Conservation (phyloP, 2,888 invertebrate genomes). For the Yponomeuta evonymella region DNA sequence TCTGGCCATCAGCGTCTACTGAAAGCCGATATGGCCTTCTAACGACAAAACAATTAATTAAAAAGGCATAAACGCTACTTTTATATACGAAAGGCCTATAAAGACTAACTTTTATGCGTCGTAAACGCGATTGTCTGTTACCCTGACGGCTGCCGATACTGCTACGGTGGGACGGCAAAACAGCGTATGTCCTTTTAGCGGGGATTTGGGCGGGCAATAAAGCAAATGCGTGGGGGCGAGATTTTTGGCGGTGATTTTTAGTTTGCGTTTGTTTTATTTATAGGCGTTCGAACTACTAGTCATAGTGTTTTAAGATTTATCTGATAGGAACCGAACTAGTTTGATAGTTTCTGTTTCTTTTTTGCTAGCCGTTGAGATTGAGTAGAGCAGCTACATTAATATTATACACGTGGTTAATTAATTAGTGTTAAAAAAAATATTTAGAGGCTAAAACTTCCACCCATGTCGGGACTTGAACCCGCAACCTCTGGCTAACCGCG, state of each 20-base stretch:
- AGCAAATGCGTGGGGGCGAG: conserved; percentile 31
- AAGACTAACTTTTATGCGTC: conserved; percentile 76
- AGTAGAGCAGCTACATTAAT: no score
- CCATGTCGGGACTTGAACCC: no score
- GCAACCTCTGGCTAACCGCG: no score
- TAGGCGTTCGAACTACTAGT: no score
- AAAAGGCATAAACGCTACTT: conserved; percentile 74
- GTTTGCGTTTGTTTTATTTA: conserved; percentile 4
- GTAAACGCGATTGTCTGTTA: conserved; percentile 74
- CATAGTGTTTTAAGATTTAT: no score
- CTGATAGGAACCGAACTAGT: no score
- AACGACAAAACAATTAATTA: conserved; percentile 74
- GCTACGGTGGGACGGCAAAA: conserved; percentile 37
- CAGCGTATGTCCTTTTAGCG: conserved; percentile 34
- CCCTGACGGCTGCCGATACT: conserved; percentile 56
- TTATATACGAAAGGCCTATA: conserved; percentile 72
- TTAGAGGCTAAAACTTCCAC: no score
- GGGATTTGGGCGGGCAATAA: conserved; percentile 39
- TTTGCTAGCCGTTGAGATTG: no score
- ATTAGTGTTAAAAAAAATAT: no score
- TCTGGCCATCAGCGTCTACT: conserved; percentile 59
- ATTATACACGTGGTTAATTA: no score
- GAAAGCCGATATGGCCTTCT: conserved; percentile 69
- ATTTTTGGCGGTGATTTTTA: conserved; percentile 18
- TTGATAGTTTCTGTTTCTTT: no score